Evolutionary conservation across 2,113 vertebrate species (phyloP).

Genomic region (Anolis sagrei): DNA sequence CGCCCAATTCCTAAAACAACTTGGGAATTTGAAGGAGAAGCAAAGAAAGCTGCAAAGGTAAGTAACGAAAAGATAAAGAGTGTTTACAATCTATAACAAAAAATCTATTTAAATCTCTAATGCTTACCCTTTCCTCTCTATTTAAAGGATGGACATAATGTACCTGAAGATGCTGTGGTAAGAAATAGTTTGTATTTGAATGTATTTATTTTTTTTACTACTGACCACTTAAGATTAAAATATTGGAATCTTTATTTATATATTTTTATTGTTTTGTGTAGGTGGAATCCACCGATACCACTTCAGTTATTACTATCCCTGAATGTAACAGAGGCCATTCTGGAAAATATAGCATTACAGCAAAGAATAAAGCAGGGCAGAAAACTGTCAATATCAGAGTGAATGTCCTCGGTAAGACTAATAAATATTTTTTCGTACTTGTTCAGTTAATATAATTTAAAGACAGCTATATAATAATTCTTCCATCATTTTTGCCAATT

Average conservation of each 20-base stretch:
- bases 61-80: constrained; percentile 34
- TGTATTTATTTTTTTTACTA: background rate
- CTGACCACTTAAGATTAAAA: constrained; percentile 13
- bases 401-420: constrained; percentile 88
- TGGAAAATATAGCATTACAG: constrained; percentile 93
- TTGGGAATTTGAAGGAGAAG: constrained; percentile 94
- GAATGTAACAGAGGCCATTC: constrained; percentile 87
- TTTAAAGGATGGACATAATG: constrained; percentile 87
- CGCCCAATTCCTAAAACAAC: constrained; percentile 90
- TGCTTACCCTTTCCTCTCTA: constrained; percentile 55
- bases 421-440: constrained; percentile 2
- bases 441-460: background rate
- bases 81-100: constrained; percentile 6
- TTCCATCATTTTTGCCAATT: constrained; percentile 50
- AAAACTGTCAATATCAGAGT: constrained; percentile 90
- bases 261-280: constrained; percentile 57
- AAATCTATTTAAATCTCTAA: constrained; percentile 12
- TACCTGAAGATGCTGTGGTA: constrained; percentile 93
- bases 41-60: constrained; percentile 88
- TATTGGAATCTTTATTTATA: constrained; percentile 21
- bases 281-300: constrained; percentile 87
- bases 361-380: constrained; percentile 93
- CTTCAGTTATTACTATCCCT: constrained; percentile 85
- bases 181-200: constrained; percentile 34
- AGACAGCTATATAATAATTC: constrained; percentile 5